phyloP scores from a whole-genome alignment of 2,113 vertebrate genomes.

The Myocastor coypus region DNA sequence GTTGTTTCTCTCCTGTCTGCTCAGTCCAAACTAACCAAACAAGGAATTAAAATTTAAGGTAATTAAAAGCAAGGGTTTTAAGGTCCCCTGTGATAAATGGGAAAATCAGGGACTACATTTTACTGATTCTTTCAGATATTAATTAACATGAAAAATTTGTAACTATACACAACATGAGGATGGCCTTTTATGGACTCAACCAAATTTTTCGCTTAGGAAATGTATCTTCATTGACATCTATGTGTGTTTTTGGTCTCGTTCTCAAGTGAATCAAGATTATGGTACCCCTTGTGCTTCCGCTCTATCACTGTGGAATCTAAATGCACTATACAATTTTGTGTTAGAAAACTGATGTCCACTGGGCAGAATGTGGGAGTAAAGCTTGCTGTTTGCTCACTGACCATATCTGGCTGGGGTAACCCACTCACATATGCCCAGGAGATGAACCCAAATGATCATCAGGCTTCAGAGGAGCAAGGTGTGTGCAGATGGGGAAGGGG shows the following conservation, averaged over 20 bases:
- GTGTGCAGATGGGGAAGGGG: neutral
- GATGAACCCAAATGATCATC: neutral
- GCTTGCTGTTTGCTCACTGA: neutral
- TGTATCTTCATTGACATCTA: neutral
- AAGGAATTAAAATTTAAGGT: conserved; percentile 31
- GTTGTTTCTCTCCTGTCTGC: conserved; percentile 44
- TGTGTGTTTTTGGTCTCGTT: neutral
- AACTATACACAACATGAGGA: neutral
- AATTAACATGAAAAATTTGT: conserved; percentile 42
- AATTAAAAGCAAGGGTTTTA: conserved; percentile 16
- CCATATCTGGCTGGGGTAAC: conserved; percentile 10
- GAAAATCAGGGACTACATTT: conserved; percentile 21
- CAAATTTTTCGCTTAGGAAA: conserved; percentile 66
- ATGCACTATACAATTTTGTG: neutral
- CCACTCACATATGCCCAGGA: neutral
- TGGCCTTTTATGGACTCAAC: conserved; percentile 20
- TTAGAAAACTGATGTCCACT: conserved; percentile 28
- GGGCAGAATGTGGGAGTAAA: neutral
- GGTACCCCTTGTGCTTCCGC: conserved; percentile 27
- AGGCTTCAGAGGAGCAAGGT: neutral
- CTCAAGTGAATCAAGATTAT: conserved; percentile 49
- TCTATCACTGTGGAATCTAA: neutral
- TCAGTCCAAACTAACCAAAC: conserved; percentile 53
- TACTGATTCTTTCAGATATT: neutral
- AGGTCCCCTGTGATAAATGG: conserved; percentile 48